Evolutionary conservation across 2,113 vertebrate species (phyloP).

Genomic region (Gulo gulo): DNA sequence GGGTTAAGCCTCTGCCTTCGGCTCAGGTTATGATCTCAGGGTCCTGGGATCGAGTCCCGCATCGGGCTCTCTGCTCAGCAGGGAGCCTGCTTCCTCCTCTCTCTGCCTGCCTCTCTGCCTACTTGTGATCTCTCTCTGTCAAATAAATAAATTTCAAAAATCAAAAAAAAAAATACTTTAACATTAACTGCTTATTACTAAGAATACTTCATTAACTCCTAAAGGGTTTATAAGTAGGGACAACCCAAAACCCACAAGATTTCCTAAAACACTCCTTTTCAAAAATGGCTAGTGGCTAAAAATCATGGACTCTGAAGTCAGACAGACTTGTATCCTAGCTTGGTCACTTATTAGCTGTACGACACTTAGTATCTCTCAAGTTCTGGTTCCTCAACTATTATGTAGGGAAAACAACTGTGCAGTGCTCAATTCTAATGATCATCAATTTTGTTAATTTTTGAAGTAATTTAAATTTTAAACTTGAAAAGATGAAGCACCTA

Average conservation of each 20-base stretch:
- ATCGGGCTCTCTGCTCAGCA: too few species aligned
- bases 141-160: too few species aligned
- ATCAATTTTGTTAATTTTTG: conserved; percentile 7
- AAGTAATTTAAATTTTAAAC: background rate
- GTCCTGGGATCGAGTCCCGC: too few species aligned
- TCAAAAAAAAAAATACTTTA: background rate
- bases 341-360: background rate
- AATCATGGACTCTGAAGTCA: background rate
- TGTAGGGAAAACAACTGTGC: background rate
- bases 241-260: background rate
- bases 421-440: background rate
- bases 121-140: too few species aligned
- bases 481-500: background rate
- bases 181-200: background rate
- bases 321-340: background rate
- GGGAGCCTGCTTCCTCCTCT: too few species aligned
- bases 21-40: too few species aligned
- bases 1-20: too few species aligned
- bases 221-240: background rate
- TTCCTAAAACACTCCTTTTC: conserved; percentile 16
- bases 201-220: background rate
- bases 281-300: background rate
- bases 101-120: too few species aligned
- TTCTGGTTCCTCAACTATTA: background rate
- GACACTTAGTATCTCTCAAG: background rate